Evolutionary conservation across 2,888 invertebrate genomes (phyloP).

Genomic region (Drosophila fungiperda): DNA sequence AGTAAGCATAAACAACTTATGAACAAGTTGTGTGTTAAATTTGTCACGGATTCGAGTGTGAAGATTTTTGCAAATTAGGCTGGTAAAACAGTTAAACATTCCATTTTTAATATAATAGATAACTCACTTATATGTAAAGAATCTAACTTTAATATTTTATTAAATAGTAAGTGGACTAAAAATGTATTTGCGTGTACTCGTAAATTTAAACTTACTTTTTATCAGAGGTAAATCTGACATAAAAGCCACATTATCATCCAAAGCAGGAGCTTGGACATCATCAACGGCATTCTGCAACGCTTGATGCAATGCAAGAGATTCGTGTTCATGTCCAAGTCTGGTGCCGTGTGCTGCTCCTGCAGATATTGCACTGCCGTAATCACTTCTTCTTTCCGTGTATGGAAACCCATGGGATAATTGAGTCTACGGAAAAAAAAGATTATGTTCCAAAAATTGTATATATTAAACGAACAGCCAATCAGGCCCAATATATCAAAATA

Average conservation of each 20-base stretch:
- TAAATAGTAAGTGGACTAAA: background rate
- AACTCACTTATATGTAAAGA: background rate
- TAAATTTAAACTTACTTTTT: constrained; percentile 90
- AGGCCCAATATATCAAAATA: background rate
- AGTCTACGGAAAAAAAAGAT: constrained; percentile 68
- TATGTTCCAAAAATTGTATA: background rate
- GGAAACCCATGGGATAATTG: constrained; percentile 88
- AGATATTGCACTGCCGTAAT: constrained; percentile 87
- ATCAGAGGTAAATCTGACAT: constrained; percentile 95
- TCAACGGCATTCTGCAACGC: constrained; percentile 90
- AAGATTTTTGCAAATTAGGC: background rate
- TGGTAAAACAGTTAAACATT: background rate
- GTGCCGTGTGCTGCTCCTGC: constrained; percentile 86
- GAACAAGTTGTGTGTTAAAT: background rate
- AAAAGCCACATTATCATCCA: constrained; percentile 94
- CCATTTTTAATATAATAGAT: background rate
- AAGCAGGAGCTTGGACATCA: constrained; percentile 90
- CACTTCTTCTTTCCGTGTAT: constrained; percentile 87
- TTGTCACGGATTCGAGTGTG: background rate
- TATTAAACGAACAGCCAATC: background rate
- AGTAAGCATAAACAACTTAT: background rate
- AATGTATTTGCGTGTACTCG: background rate
- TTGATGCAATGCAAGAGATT: constrained; percentile 92
- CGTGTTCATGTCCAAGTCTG: constrained; percentile 87
- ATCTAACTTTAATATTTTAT: background rate